A percentile compares a stretch with the other conserved stretches of the same genome.
These are phyloP conservation scores for Jordanella pulchra DNA, from an alignment of 2,797 vertebrate species.

Conservation along the genomic window DNA sequence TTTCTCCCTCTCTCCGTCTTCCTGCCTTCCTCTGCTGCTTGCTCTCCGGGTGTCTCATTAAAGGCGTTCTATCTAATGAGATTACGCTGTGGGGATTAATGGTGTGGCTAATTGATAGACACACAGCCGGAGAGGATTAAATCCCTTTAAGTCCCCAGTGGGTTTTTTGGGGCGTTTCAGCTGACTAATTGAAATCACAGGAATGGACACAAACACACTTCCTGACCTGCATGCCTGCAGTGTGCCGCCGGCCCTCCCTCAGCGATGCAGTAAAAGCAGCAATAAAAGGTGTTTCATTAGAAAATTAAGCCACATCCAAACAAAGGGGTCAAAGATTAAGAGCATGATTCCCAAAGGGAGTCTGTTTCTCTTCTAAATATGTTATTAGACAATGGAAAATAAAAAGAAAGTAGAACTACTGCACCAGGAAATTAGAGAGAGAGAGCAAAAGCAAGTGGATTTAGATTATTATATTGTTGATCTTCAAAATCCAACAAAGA, in stretches of 20 bases:
- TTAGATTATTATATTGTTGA: not conserved
- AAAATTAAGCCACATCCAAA: slow-evolving; percentile 40
- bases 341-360: slow-evolving; percentile 30
- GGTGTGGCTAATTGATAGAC: slow-evolving; percentile 84
- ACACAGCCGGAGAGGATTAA: slow-evolving; percentile 79
- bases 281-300: slow-evolving; percentile 31
- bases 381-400: slow-evolving; percentile 23
- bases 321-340: slow-evolving; percentile 54
- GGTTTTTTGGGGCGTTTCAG: slow-evolving; percentile 66
- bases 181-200: slow-evolving; percentile 79
- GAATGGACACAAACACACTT: slow-evolving; percentile 71
- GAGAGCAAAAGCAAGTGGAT: not conserved
- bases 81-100: slow-evolving; percentile 83
- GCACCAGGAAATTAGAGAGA: slow-evolving; percentile 6
- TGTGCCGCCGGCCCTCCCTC: slow-evolving; percentile 20
- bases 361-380: slow-evolving; percentile 20
- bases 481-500: not conserved
- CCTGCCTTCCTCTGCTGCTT: slow-evolving; percentile 41
- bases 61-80: slow-evolving; percentile 81
- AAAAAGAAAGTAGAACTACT: slow-evolving; percentile 15
- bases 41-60: slow-evolving; percentile 81
- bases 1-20: slow-evolving; percentile 50
- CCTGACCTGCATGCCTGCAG: slow-evolving; percentile 45
- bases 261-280: slow-evolving; percentile 35
- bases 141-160: slow-evolving; percentile 75